Evolutionary conservation across 2,113 vertebrate genomes (phyloP).

Genomic region (Barbus barbus): DNA sequence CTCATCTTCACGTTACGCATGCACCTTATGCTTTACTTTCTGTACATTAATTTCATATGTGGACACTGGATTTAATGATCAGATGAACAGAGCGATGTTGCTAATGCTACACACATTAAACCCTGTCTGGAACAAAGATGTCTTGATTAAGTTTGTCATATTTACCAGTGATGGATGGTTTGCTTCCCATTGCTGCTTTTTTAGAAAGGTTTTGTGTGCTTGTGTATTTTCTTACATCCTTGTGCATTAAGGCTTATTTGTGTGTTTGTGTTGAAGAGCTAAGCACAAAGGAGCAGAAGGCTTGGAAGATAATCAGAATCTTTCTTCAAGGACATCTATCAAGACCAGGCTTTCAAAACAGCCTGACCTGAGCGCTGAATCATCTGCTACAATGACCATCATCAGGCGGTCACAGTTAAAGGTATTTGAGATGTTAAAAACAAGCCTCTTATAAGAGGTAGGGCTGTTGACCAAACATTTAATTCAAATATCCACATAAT

Average conservation of each 20-base stretch:
- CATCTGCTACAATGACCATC: constrained; percentile 50
- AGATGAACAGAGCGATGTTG: neutral
- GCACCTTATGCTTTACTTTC: neutral
- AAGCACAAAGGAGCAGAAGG: constrained; percentile 24
- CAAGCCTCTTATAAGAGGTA: constrained; percentile 7
- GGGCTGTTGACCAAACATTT: too few species aligned
- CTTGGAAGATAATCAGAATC: constrained; percentile 34
- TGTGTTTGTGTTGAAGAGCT: neutral
- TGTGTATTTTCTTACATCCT: neutral
- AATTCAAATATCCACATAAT: too few species aligned
- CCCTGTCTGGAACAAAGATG: neutral
- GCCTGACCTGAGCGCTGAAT: constrained; percentile 41
- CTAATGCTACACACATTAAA: constrained; percentile 12
- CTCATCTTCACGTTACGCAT: neutral
- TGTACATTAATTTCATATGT: neutral
- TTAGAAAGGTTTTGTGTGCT: neutral
- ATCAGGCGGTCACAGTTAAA: constrained; percentile 41
- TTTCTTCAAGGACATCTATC: constrained; percentile 51
- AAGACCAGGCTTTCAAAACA: constrained; percentile 32
- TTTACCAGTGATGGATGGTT: constrained; percentile 33
- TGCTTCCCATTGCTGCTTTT: constrained; percentile 2
- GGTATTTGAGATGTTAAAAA: constrained; percentile 13
- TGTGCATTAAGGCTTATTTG: constrained; percentile 24
- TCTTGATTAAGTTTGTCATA: constrained; percentile 31
- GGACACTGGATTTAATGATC: neutral